Evolutionary conservation across 2,113 vertebrate genomes (phyloP).

Genomic region (Pica pica): DNA sequence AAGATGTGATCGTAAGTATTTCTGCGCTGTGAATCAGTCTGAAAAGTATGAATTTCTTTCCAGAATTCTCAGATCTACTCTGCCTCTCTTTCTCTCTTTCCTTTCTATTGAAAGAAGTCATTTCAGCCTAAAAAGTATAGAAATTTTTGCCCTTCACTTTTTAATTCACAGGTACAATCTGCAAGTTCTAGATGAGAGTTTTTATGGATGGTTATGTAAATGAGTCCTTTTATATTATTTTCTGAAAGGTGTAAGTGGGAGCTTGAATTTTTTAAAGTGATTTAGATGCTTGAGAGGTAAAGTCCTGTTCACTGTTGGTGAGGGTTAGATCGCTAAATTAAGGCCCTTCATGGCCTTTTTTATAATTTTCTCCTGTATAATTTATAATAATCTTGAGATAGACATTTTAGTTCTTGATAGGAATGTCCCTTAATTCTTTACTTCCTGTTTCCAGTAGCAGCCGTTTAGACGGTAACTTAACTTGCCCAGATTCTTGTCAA

Average conservation of each 20-base stretch:
- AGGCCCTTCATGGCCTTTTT: not conserved
- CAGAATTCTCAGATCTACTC: not conserved
- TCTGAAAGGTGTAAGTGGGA: not conserved
- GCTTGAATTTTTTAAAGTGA: not conserved
- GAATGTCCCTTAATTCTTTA: not conserved
- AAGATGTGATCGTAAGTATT: not conserved
- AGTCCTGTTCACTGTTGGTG: not conserved
- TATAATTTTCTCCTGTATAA: not conserved
- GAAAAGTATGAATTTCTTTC: not conserved
- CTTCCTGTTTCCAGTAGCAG: not conserved
- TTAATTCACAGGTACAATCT: not conserved
- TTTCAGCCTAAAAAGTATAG: not conserved
- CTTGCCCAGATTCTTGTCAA: not conserved
- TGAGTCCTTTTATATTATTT: not conserved
- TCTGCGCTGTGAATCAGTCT: not conserved
- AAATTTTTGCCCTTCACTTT: not conserved
- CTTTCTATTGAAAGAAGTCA: not conserved
- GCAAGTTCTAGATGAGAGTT: not conserved
- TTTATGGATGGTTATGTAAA: not conserved
- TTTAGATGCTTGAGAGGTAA: not conserved
- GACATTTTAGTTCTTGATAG: not conserved
- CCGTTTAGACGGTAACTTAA: not conserved
- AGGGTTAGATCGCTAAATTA: not conserved
- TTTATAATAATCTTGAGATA: not conserved
- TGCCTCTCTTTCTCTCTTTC: not conserved